These are phyloP conservation scores for Eucriotettix oculatus DNA, from an alignment of 2,888 invertebrate species.

Conservation along the genomic window DNA sequence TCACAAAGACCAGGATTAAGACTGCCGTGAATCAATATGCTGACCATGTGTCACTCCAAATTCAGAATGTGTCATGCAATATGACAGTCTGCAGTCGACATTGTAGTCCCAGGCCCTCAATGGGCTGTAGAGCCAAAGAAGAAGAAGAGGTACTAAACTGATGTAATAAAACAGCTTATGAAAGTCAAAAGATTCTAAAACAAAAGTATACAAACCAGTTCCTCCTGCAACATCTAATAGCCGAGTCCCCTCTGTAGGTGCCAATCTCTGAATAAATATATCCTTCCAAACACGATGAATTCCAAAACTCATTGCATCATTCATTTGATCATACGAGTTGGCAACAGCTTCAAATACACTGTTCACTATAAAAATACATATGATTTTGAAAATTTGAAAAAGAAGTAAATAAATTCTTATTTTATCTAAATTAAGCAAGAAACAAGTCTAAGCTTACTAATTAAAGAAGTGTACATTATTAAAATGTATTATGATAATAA, in stretches of 20 bases:
- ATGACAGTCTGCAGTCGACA: too few species aligned
- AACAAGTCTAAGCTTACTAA: too few species aligned
- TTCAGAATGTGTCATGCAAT: too few species aligned
- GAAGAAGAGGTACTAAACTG: too few species aligned
- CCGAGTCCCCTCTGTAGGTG: slow-evolving; percentile 55
- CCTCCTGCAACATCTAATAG: slow-evolving; percentile 96
- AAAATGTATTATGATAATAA: too few species aligned
- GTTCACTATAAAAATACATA: slow-evolving; percentile 46
- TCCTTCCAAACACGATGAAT: slow-evolving; percentile 96
- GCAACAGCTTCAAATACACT: slow-evolving; percentile 92
- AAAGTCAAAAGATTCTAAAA: not conserved
- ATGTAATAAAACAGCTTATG: not conserved
- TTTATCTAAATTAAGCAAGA: not conserved
- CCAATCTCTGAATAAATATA: slow-evolving; percentile 63
- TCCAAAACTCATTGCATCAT: slow-evolving; percentile 92
- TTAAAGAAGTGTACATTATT: too few species aligned
- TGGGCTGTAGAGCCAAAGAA: too few species aligned
- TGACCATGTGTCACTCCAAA: too few species aligned
- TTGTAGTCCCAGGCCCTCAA: too few species aligned
- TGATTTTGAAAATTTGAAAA: not conserved
- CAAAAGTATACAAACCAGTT: slow-evolving; percentile 42
- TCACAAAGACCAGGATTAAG: too few species aligned
- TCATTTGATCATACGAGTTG: slow-evolving; percentile 88
- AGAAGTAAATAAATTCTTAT: not conserved
- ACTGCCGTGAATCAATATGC: too few species aligned